These are phyloP conservation scores for Triplophysa rosa DNA, from an alignment of 2,113 vertebrate genomes.

Conservation along the genomic window DNA sequence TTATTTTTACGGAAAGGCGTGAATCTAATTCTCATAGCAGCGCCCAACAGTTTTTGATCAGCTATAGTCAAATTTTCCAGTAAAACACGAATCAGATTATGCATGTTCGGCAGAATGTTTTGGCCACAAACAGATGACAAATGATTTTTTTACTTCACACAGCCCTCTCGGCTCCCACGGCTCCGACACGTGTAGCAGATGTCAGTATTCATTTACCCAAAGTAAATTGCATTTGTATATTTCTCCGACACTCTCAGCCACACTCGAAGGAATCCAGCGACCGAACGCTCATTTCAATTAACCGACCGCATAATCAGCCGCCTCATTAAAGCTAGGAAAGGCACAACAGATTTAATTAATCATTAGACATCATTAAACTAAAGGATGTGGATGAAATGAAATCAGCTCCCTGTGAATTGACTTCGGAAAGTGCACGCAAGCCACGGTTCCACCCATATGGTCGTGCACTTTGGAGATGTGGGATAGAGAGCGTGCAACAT, in stretches of 20 bases:
- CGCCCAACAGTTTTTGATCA: background rate
- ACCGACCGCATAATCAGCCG: slow-evolving; percentile 40
- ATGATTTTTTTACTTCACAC: slow-evolving; percentile 21
- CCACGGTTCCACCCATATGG: background rate
- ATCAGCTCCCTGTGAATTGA: slow-evolving; percentile 34
- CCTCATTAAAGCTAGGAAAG: slow-evolving; percentile 40
- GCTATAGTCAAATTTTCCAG: background rate
- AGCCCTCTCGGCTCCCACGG: background rate
- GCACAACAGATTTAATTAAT: slow-evolving; percentile 50
- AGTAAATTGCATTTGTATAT: slow-evolving; percentile 21
- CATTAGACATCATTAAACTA: slow-evolving; percentile 50
- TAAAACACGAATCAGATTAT: background rate
- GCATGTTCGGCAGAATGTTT: slow-evolving; percentile 36
- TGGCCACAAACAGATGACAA: slow-evolving; percentile 37
- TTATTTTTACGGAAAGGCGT: background rate
- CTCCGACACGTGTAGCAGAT: slow-evolving; percentile 44
- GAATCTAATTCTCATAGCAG: background rate
- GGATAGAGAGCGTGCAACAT: background rate
- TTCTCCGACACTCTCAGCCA: slow-evolving; percentile 17
- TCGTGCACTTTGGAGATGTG: background rate
- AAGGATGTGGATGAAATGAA: slow-evolving; percentile 31
- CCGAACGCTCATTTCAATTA: slow-evolving; percentile 39
- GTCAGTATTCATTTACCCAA: slow-evolving; percentile 43
- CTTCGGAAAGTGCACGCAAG: background rate
- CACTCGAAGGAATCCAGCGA: slow-evolving; percentile 8